phyloP scores from a whole-genome alignment of 2,113 vertebrate species.

The Zingel zingel region DNA sequence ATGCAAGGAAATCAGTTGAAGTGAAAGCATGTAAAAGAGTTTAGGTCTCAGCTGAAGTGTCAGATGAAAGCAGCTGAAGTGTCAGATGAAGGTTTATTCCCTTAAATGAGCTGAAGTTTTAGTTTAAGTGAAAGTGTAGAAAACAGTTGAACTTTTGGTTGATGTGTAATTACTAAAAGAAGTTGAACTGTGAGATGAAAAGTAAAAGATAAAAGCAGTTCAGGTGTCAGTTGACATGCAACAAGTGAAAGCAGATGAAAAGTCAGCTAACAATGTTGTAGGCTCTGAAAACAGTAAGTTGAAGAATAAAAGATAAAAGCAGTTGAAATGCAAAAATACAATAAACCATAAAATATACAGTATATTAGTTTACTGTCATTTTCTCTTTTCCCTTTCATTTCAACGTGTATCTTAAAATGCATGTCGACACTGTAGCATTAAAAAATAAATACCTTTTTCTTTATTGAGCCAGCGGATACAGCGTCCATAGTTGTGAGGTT shows the following conservation, averaged over 20 bases:
- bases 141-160: background rate
- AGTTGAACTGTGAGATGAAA: background rate
- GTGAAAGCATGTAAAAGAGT: background rate
- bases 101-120: too few species aligned
- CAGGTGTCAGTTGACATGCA: background rate
- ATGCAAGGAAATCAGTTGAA: background rate
- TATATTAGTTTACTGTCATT: background rate
- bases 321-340: background rate
- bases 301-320: background rate
- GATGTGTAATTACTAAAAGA: background rate
- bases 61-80: background rate
- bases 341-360: background rate
- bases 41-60: background rate
- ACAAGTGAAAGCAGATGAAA: background rate
- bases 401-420: background rate
- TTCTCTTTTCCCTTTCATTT: background rate
- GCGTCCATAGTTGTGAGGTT: constrained; percentile 94
- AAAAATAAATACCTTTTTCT: constrained; percentile 89
- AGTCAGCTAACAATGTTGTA: background rate
- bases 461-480: constrained; percentile 99
- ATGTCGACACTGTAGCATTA: too few species aligned
- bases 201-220: background rate
- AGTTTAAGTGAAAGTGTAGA: background rate
- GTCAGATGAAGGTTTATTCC: background rate
- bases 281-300: background rate